A percentile compares a stretch with the other conserved stretches of the same genome.
Conservation (phyloP, 2,113 vertebrate genomes). For the Enhydra lutris region DNA sequence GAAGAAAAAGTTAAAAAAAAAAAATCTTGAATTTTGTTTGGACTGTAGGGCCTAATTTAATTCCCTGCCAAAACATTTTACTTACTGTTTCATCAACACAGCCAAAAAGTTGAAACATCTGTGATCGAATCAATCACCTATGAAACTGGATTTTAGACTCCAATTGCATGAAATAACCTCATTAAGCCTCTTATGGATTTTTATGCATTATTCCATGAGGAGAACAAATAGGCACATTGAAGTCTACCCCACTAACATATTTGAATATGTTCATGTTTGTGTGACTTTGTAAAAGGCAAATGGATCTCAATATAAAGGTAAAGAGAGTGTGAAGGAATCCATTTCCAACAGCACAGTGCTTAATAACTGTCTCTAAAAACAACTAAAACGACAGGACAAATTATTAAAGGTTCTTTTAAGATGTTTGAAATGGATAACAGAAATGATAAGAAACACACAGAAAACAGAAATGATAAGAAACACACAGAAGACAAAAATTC, state of each 20-base stretch:
- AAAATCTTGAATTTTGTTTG: background rate
- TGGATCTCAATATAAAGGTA: background rate
- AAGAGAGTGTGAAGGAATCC: background rate
- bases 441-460: background rate
- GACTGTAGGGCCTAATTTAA: background rate
- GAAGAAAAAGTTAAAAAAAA: background rate
- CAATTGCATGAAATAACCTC: background rate
- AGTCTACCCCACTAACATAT: background rate
- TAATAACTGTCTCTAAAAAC: background rate
- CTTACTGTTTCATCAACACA: conserved; percentile 29
- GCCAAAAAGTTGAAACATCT: conserved; percentile 34
- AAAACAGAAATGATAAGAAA: background rate
- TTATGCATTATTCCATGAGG: background rate
- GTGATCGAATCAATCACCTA: conserved; percentile 19
- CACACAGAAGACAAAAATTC: background rate
- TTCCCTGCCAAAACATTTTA: background rate
- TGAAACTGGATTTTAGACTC: background rate
- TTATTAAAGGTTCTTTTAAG: background rate
- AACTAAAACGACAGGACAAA: background rate
- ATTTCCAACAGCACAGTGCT: background rate
- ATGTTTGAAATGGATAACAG: background rate
- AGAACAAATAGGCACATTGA: conserved; percentile 1
- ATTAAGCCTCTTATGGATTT: background rate
- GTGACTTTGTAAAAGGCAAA: conserved; percentile 15
- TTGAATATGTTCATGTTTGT: background rate